phyloP scores from a whole-genome alignment of 2,113 vertebrate genomes.

The Bufo bufo region DNA sequence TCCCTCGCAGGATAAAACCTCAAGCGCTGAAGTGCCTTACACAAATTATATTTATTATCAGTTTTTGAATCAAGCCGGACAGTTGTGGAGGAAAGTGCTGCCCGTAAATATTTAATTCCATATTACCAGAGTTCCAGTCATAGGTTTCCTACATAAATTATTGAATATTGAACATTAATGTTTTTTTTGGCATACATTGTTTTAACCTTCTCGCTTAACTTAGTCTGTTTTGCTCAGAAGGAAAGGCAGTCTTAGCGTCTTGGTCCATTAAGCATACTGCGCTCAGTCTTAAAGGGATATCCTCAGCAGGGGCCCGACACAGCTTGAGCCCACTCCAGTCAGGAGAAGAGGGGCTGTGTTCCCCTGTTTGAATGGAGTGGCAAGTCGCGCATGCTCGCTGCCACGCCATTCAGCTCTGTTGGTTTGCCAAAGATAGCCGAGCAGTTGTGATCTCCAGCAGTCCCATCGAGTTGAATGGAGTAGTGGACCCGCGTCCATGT shows the following conservation, averaged over 20 bases:
- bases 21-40: not conserved
- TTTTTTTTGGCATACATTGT: slow-evolving; percentile 44
- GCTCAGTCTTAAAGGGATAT: slow-evolving; percentile 57
- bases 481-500: too few relatives aligned
- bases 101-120: slow-evolving; percentile 73
- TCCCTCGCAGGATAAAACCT: slow-evolving; percentile 13
- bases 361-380: too few relatives aligned
- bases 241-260: slow-evolving; percentile 57
- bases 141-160: slow-evolving; percentile 67
- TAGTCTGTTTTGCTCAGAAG: slow-evolving; percentile 66
- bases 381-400: too few relatives aligned
- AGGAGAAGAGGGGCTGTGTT: too few relatives aligned
- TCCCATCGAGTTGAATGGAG: too few relatives aligned
- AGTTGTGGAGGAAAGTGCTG: slow-evolving; percentile 56
- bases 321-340: too few relatives aligned
- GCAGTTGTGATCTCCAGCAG: too few relatives aligned
- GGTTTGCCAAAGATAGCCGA: too few relatives aligned
- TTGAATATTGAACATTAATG: slow-evolving; percentile 66
- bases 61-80: slow-evolving; percentile 59
- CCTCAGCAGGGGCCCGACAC: too few relatives aligned
- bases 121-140: slow-evolving; percentile 61
- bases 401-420: too few relatives aligned
- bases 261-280: slow-evolving; percentile 59
- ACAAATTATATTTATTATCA: slow-evolving; percentile 56
- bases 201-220: not conserved